Conservation (phyloP, 1,140 invertebrate species). For the Hypothenemus hampei region DNA sequence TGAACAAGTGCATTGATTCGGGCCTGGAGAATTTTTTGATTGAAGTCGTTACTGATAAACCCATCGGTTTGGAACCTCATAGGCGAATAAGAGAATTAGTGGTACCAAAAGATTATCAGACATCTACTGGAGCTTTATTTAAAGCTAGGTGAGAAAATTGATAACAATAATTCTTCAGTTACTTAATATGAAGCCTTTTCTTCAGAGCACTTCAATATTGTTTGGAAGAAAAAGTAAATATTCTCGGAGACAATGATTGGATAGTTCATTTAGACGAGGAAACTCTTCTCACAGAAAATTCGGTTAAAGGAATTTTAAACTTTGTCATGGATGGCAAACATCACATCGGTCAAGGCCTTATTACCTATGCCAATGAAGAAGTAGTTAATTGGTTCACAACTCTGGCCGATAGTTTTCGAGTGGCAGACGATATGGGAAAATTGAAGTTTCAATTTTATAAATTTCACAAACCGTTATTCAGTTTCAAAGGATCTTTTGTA, state of each 20-base stretch:
- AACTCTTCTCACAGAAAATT: conserved; percentile 90
- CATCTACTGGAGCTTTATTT: conserved; percentile 87
- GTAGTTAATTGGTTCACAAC: conserved; percentile 97
- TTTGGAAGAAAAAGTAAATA: conserved; percentile 85
- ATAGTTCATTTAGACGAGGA: conserved; percentile 98
- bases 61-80: conserved; percentile 67
- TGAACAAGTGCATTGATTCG: conserved; percentile 82
- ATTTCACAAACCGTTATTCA: conserved; percentile 93
- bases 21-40: conserved; percentile 95
- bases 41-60: conserved; percentile 95
- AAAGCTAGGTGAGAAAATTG: conserved; percentile 60
- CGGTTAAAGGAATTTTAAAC: conserved; percentile 87
- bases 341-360: conserved; percentile 95
- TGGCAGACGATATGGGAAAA: conserved; percentile 97
- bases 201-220: conserved; percentile 92
- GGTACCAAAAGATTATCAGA: conserved; percentile 79
- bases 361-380: conserved; percentile 96
- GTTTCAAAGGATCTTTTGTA: conserved; percentile 96
- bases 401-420: conserved; percentile 91
- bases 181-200: neutral
- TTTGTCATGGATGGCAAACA: conserved; percentile 93
- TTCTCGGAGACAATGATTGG: conserved; percentile 87
- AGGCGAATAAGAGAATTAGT: conserved; percentile 75
- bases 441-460: conserved; percentile 86
- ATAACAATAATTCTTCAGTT: neutral